Base-by-base conservation (phyloP, 2,797 vertebrate genomes). In the Mustela erminea region DNA sequence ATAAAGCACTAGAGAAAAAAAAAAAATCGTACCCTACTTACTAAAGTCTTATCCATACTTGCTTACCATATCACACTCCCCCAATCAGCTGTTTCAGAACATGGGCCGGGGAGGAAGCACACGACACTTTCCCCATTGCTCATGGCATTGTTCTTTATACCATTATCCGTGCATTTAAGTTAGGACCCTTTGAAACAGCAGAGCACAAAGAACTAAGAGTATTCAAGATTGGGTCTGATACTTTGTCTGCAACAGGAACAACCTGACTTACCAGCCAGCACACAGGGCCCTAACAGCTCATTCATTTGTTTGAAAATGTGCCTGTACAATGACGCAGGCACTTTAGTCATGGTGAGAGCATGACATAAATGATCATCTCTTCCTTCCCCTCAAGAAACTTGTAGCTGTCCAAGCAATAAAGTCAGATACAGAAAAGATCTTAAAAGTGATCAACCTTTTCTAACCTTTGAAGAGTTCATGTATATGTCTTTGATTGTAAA, bases 391-490 rank as follows among this genome's bases (percentile, higher is more conserved):
- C 32, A 60, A 70, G 85, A 82, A 88, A 84, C 41, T 66, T 52
- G 72, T 4, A 49, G 68, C 1, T 81, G 38, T 56, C n/a, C 1
- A 62, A 70, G 10, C 13, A 41, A 10, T 46, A 81, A 82, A 49
- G 82, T 82, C 32, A 89, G 86, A 80, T 83, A 77, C 2, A 89
- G 70, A 29, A 83, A 41, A 87, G 14, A 17, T 10, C n/a, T 54
- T 77, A 92, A 62, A 88, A 54, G 66, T 13, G 17, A 70, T 70
- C 18, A 4, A 27, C 83, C 18, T 58, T 94, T 83, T 49, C 43
- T 93, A 77, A 91, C 25, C 84, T 58, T 94, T 88, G 46, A 87
- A 27, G 46, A 83, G 93, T 75, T 88, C 43, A 56, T 23, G 32
- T 18, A 5, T 62, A 66, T 94, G 54, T 29, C 90, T 89, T 94